Evolutionary conservation across 2,888 invertebrate species (phyloP).

Genomic region (Eledone cirrhosa): DNA sequence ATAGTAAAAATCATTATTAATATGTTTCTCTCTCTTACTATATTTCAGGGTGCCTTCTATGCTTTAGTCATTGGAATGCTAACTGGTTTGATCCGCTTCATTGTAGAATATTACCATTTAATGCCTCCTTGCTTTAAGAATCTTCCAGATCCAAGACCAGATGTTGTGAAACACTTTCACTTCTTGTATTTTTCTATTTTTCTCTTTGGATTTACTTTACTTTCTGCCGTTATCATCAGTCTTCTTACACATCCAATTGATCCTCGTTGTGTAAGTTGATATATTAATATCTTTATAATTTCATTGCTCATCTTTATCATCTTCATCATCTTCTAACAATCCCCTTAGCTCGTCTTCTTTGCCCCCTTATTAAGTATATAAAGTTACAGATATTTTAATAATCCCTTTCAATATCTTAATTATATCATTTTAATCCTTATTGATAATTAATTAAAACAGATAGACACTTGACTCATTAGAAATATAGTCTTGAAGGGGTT

Average conservation of each 20-base stretch:
- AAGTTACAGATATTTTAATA: no score
- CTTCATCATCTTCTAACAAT: not conserved
- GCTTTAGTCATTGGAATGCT: constrained; percentile 69
- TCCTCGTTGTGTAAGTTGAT: constrained; percentile 61
- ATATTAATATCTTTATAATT: not conserved
- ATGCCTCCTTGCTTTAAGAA: constrained; percentile 66
- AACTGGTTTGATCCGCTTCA: constrained; percentile 68
- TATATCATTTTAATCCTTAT: no score
- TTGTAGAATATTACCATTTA: constrained; percentile 68
- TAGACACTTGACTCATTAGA: no score
- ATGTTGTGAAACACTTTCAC: constrained; percentile 59
- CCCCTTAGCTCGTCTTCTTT: no score
- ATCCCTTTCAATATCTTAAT: no score
- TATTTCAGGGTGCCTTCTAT: constrained; percentile 71
- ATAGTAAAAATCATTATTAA: no score
- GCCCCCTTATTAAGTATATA: no score
- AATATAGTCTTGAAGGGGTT: no score
- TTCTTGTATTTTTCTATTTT: constrained; percentile 70
- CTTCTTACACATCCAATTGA: constrained; percentile 68
- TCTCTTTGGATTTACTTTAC: constrained; percentile 66
- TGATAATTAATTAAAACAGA: no score
- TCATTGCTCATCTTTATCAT: not conserved
- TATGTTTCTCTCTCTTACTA: not conserved
- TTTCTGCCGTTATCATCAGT: constrained; percentile 65
- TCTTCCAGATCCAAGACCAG: constrained; percentile 49